Base-by-base conservation (phyloP, 1,140 invertebrate genomes). In the Littorina saxatilis region DNA sequence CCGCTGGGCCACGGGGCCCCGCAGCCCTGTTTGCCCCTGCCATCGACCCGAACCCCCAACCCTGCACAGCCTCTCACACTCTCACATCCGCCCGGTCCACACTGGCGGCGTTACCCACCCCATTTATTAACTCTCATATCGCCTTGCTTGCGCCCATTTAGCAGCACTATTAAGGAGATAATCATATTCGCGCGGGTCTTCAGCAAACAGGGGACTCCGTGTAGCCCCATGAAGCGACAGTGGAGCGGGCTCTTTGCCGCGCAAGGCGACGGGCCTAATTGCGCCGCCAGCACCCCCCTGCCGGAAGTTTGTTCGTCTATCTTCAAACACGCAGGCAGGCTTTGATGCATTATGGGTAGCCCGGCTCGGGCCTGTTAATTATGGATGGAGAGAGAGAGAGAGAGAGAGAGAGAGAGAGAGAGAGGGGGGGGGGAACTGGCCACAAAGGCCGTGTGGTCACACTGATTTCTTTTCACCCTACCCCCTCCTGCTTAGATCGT, bases 231-330 rank as follows among this genome's bases (percentile, higher is more conserved):
- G 55, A 66, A 39, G 15, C 9, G 15, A 32, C 32, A 27, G 35
- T 39, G 39, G 35, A 20, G 13, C 70, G 35, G 15, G 66, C 35
- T 72, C 68, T 72, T 73, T 39, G 27, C 9, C 37, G 39, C 7
- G 40, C 15, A 35, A 52, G n/a, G 70, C 40, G 70, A 50, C 39
- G 47, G 70, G 52, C 39, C 76, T 78, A 63, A 63, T 63, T 78
- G 76, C 43, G 76, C 68, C 43, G 27, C 32, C 13, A 63, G 37
- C 55, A 27, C 76, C 58, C 23, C 74, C 39, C 35, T 43, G 76
- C 55, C 52, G 76, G 76, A 78, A 78, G 76, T 78, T 78, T 78
- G 76, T 78, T 63, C 76, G 76, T 78, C 76, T 78, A 63, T 61
- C 76, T 78, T 78, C 76, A 78, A 78, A 78, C 76, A 78, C 17